A percentile compares a stretch with the other conserved stretches of the same genome.
Evolutionary conservation across 2,113 vertebrate genomes (phyloP).

Genomic region (Lophochroa leadbeateri): DNA sequence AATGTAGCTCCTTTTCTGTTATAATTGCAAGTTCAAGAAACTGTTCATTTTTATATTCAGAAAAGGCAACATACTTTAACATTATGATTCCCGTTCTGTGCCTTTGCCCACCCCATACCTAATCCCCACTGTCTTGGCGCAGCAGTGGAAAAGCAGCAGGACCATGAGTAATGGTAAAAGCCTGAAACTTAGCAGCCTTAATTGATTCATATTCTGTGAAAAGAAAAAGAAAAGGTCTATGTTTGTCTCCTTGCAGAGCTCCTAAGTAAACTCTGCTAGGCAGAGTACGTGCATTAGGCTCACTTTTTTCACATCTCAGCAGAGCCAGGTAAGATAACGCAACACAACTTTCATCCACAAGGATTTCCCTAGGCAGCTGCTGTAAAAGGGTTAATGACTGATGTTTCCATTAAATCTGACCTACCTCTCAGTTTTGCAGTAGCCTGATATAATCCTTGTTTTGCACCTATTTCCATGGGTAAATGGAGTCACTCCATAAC

Average conservation of each 20-base stretch:
- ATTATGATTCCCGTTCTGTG: not conserved
- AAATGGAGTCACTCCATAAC: slow-evolving; percentile 57
- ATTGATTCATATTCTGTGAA: slow-evolving; percentile 17
- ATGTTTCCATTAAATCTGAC: slow-evolving; percentile 74
- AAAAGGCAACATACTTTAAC: not conserved
- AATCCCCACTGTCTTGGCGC: slow-evolving; percentile 36
- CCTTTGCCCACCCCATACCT: not conserved
- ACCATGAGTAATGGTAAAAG: slow-evolving; percentile 1
- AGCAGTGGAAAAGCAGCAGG: slow-evolving; percentile 24
- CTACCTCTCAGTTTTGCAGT: slow-evolving; percentile 65
- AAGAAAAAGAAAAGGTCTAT: not conserved
- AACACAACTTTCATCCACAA: slow-evolving; percentile 11
- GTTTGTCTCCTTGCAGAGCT: slow-evolving; percentile 18
- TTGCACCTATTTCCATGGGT: slow-evolving; percentile 64
- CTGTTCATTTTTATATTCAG: not conserved
- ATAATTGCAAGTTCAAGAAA: not conserved
- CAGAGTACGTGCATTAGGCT: not conserved
- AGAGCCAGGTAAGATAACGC: not conserved
- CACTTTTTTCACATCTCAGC: not conserved
- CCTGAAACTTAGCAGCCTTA: slow-evolving; percentile 38
- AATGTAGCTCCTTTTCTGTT: not conserved
- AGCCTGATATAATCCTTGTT: slow-evolving; percentile 53
- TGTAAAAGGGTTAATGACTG: slow-evolving; percentile 76
- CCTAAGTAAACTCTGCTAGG: slow-evolving; percentile 9
- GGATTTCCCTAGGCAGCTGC: slow-evolving; percentile 46